Evolutionary conservation across 2,888 invertebrate genomes (phyloP).

Genomic region (Hyalella azteca): DNA sequence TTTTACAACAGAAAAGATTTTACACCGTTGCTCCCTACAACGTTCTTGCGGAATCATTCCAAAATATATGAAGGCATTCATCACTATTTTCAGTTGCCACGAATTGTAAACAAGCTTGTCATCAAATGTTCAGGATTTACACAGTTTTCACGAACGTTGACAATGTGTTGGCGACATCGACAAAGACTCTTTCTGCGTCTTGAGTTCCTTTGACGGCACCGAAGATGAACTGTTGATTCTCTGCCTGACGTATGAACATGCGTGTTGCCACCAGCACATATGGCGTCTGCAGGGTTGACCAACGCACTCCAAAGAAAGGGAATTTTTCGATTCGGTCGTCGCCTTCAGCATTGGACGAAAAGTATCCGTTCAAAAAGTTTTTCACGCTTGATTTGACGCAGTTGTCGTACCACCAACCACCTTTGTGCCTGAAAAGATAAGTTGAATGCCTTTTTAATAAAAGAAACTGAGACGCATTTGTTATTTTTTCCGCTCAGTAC

Average conservation of each 20-base stretch:
- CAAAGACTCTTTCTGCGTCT: not conserved
- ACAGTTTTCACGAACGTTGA: no score
- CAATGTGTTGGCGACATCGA: not conserved
- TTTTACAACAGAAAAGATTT: no score
- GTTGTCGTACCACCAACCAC: conserved; percentile 37
- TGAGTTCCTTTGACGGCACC: not conserved
- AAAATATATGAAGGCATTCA: no score
- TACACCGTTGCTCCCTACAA: no score
- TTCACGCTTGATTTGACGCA: not conserved
- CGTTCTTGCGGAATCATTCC: no score
- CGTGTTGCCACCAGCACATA: conserved; percentile 3
- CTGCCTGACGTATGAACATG: conserved; percentile 22
- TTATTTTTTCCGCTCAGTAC: no score
- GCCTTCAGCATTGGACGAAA: not conserved
- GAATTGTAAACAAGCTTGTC: no score
- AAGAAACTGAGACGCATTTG: no score
- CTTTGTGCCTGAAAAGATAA: conserved; percentile 15
- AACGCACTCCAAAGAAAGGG: conserved; percentile 5
- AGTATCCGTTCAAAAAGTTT: conserved; percentile 31
- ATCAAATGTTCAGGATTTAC: no score
- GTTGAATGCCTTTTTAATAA: no score
- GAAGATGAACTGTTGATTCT: not conserved
- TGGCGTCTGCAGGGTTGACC: not conserved
- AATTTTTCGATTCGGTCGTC: not conserved
- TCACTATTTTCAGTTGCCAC: no score